Evolutionary conservation across 2,888 invertebrate species (phyloP).

Genomic region (Caenorhabditis imperialis): DNA sequence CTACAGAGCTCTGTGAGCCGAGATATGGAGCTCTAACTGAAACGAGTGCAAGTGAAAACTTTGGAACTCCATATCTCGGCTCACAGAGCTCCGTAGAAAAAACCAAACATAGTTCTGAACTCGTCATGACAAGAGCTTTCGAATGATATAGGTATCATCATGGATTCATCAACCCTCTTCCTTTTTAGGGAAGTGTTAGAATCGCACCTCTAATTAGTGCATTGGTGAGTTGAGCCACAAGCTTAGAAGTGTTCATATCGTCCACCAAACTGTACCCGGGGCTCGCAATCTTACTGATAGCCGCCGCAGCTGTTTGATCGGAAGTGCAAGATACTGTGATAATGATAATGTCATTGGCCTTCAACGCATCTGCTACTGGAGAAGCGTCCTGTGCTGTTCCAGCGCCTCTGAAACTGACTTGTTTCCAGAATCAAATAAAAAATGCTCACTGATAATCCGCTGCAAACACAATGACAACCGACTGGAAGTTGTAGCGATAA

Average conservation of each 20-base stretch:
- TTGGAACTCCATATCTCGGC: neutral
- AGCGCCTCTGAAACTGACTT: conserved; percentile 25
- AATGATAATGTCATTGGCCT: conserved; percentile 6
- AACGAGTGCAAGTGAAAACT: no score
- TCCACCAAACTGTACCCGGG: conserved; percentile 21
- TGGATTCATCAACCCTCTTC: no score
- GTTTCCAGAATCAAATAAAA: no score
- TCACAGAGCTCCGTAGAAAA: neutral
- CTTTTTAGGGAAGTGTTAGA: no score
- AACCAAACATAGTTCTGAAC: no score
- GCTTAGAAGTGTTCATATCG: conserved; percentile 27
- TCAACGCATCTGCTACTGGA: conserved; percentile 14
- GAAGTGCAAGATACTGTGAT: conserved; percentile 27
- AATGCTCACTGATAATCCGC: conserved; percentile 30
- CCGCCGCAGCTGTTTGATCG: neutral
- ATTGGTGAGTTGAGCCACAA: conserved; percentile 27
- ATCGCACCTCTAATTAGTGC: conserved; percentile 18
- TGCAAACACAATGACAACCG: conserved; percentile 26
- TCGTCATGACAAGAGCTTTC: no score
- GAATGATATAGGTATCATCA: no score
- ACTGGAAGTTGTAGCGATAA: conserved; percentile 15
- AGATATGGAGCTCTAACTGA: no score
- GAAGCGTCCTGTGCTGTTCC: neutral
- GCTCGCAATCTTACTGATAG: conserved; percentile 1
- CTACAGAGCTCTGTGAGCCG: no score